These are phyloP conservation scores for Neelides folsomi DNA, from an alignment of 2,888 invertebrate genomes.

Conservation along the genomic window DNA sequence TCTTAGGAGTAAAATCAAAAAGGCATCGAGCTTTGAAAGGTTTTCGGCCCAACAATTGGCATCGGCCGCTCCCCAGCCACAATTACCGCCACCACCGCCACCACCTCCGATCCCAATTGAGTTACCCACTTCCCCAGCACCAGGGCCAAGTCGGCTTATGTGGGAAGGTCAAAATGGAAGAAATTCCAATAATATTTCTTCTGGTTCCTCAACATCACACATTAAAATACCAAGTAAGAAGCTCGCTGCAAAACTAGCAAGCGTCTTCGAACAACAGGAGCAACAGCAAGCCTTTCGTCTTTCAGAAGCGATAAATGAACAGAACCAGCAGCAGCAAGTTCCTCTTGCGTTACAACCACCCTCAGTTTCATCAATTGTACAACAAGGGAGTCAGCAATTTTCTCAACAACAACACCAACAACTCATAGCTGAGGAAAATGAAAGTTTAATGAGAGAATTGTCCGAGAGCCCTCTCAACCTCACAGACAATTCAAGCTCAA, in stretches of 20 bases:
- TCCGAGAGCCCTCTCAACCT: slow-evolving; percentile 28
- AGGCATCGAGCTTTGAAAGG: slow-evolving; percentile 31
- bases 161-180: slow-evolving; percentile 5
- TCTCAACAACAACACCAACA: neutral
- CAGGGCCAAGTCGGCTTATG: neutral
- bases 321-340: slow-evolving; percentile 7
- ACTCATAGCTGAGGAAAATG: slow-evolving; percentile 8
- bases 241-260: slow-evolving; percentile 29
- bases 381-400: neutral
- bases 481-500: slow-evolving; percentile 13
- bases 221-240: slow-evolving; percentile 32
- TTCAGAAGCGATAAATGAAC: slow-evolving; percentile 6
- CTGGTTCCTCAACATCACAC: slow-evolving; percentile 9
- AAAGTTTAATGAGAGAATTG: slow-evolving; percentile 22
- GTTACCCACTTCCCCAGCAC: neutral
- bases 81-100: neutral
- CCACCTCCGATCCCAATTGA: slow-evolving; percentile 2
- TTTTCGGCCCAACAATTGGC: slow-evolving; percentile 20
- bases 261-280: slow-evolving; percentile 26
- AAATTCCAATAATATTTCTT: neutral
- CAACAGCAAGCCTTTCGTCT: neutral
- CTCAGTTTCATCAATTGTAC: neutral
- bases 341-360: slow-evolving; percentile 4
- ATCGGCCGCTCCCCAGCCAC: neutral
- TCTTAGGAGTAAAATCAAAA: slow-evolving; percentile 30